Conservation (phyloP, 2,113 vertebrate species). For the Pluvianellus socialis region DNA sequence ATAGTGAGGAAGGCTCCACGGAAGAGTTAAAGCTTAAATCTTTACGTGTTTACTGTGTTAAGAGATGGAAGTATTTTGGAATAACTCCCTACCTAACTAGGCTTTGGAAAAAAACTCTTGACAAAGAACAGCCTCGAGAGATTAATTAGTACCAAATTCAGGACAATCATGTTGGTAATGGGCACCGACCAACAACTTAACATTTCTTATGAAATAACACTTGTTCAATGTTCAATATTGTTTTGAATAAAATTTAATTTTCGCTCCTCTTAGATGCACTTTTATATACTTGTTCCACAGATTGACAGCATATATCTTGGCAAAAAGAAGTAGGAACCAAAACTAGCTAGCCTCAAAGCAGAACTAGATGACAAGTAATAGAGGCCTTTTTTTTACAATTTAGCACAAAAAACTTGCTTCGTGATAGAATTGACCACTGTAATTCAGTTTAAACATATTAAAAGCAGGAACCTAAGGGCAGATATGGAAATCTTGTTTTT, state of each 20-base stretch:
- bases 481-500: not conserved
- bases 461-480: not conserved
- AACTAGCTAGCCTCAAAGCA: not conserved
- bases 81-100: not conserved
- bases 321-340: not conserved
- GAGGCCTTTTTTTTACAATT: not conserved
- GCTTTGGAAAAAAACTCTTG: not conserved
- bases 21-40: not conserved
- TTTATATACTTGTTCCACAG: not conserved
- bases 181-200: not conserved
- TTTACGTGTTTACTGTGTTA: not conserved
- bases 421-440: not conserved
- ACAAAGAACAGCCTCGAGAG: not conserved
- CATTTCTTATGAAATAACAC: not conserved
- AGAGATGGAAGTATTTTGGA: not conserved
- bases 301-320: not conserved
- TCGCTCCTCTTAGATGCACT: not conserved
- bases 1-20: not conserved
- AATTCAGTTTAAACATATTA: not conserved
- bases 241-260: not conserved
- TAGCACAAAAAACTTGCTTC: not conserved
- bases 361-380: not conserved
- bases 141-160: not conserved
- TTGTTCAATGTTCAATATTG: not conserved
- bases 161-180: not conserved